Base-by-base conservation (phyloP, 1,140 invertebrate species). In the Diorhabda elongata region DNA sequence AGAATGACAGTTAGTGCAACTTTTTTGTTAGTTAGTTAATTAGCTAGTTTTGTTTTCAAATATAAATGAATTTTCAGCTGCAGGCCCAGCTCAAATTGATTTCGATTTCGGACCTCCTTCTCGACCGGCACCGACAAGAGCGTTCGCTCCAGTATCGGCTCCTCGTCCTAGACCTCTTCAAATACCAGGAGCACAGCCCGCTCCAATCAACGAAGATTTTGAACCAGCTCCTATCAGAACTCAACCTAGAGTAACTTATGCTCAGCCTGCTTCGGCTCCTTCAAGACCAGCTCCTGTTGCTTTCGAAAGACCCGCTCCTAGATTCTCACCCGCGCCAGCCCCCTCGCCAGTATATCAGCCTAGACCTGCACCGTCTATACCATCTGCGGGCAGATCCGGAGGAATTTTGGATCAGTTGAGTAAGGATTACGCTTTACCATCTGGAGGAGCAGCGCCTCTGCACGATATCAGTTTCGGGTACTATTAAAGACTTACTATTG, bases 391-490 rank as follows among this genome's bases (percentile, higher is more conserved):
- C 5, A 42, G 65, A 4, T 42, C 76, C 44, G 79, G 80, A 43
- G 87, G 87, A 57, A 86, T 92, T 77, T 82, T 93, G 11, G 91
- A 93, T 75, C 90, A 92, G 75, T 84, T 93, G n/a, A 88, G 91
- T 26, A 87, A 89, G 75, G 91, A 94, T 72, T 93, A 91, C 76
- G 88, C 91, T 8, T 80, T 94, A 26, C 91, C 91, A 0, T 86
- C 86, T 56, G 85, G 84, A 6, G 67, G 70, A 64, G 85, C 89
- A 7, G 84, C 88, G 3, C 86, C 91, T 0, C 81, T 91, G 11
- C 91, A 92, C 75, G 91, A 93, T 77, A 92, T 93, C 77, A 89
- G 89, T 67, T 94, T 93, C 75, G 90, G 91, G 42, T 81, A 80
- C 63, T 80, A 77, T 72, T 81, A 76, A 74, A 44, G 5, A 52